Conservation (phyloP, 1,140 invertebrate genomes). For the Drosophila saltans region DNA sequence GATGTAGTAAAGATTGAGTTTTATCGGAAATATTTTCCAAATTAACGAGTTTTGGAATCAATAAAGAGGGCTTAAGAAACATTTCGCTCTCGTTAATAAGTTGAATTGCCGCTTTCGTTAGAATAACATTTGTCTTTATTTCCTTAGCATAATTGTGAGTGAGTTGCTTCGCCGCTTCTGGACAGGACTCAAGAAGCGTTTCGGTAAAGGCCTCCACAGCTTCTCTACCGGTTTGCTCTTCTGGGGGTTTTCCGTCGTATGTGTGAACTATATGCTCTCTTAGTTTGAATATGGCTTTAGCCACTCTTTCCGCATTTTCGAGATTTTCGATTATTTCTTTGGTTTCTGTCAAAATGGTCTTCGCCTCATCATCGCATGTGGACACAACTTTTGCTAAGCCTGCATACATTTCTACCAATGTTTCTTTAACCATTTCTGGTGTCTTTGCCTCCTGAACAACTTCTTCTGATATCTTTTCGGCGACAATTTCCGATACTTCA, state of each 20-base stretch:
- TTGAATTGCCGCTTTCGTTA: conserved; percentile 53
- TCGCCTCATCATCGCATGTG: conserved; percentile 5
- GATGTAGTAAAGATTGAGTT: conserved; percentile 32
- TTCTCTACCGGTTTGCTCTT: conserved; percentile 30
- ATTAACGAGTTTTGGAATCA: conserved; percentile 58
- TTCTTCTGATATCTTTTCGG: conserved; percentile 34
- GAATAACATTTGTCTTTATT: conserved; percentile 58
- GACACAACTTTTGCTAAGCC: conserved; percentile 13
- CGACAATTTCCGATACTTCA: conserved; percentile 39
- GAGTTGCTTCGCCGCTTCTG: conserved; percentile 44
- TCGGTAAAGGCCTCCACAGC: conserved; percentile 61
- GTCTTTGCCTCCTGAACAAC: neutral
- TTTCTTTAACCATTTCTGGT: neutral
- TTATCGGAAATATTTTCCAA: conserved; percentile 55
- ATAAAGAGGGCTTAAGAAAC: conserved; percentile 51
- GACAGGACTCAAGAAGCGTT: conserved; percentile 40
- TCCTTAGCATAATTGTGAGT: conserved; percentile 45
- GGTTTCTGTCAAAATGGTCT: conserved; percentile 25
- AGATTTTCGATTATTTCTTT: conserved; percentile 52
- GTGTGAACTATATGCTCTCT: conserved; percentile 75
- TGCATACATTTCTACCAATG: neutral
- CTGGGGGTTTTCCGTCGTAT: conserved; percentile 52
- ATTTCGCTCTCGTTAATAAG: conserved; percentile 54
- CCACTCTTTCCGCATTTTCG: conserved; percentile 30
- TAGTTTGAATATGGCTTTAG: conserved; percentile 67